Evolutionary conservation across 2,888 invertebrate species (phyloP), one percentile per base, ranked within the genome.

Genomic region (Phrixothrix hirtus): DNA sequence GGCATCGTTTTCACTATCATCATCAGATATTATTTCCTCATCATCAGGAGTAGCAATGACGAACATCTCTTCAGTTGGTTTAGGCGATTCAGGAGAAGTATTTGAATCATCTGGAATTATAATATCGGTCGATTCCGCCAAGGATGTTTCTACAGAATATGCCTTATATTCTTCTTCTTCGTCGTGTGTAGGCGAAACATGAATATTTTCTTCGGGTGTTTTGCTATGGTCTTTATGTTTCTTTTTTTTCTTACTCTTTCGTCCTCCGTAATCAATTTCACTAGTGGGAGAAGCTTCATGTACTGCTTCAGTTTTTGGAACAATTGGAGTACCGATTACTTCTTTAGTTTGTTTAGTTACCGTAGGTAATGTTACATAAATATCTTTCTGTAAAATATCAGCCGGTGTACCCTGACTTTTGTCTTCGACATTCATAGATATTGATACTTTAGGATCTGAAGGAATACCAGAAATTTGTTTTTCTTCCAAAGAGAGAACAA

Each of bases 211-310:
- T 55, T 48, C 38, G 6, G 53, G 16, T 29, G 51, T 51, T 51
- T 50, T 55, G 35, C 42, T 36, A 29, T 73, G 72, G 34, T 75
- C 75, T 73, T 82, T 83, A 69, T 78, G 81, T 73, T 84, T 85
- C 78, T 84, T 85, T 78, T 80, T 83, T 78, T 80, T 84, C 76
- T 82, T 83, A 74, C 79, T 82, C 70, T 78, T 77, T 63, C 83
- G 81, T 35, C 76, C 75, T 59, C 80, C 80, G 54, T 75, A 75
- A 59, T 79, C 77, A 10, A 76, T 70, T 21, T 77, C 77, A 44
- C 75, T 75, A 12, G 72, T 68, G 6, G 71, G 70, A 2, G 67
- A 62, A 10, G 64, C 59, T 41, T 72, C 70, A 53, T 70, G 69
- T 6, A 73, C 69, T 46, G 62, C 63, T 58, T 72, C 72, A 1